Conservation (phyloP, 2,113 vertebrate species). For the Budorcas taxicolor region DNA sequence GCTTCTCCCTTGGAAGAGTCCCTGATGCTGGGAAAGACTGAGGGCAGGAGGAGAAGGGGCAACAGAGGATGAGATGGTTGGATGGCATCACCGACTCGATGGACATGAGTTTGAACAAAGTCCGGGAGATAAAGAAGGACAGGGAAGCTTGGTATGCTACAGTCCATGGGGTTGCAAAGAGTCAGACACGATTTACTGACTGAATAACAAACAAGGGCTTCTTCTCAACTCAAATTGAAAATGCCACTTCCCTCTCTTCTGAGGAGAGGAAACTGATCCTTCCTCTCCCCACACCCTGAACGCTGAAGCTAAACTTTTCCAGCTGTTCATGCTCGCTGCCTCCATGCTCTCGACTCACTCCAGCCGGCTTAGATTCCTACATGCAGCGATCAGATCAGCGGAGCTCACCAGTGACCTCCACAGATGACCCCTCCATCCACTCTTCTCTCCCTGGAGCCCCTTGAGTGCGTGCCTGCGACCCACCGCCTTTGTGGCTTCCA, state of each 20-base stretch:
- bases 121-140: background rate
- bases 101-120: background rate
- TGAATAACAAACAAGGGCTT: background rate
- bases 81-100: background rate
- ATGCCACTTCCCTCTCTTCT: background rate
- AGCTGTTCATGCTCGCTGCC: background rate
- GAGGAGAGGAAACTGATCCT: background rate
- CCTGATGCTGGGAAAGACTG: background rate
- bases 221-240: background rate
- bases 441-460: background rate
- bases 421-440: rapidly evolving
- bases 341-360: background rate
- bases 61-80: background rate
- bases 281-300: background rate
- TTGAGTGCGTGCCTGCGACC: rapidly evolving
- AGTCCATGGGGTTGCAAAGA: background rate
- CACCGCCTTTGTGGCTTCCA: background rate
- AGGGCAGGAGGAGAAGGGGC: background rate
- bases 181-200: background rate
- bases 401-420: background rate
- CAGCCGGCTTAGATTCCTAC: background rate
- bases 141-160: background rate
- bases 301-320: background rate
- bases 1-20: background rate
- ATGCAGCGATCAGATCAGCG: rapidly evolving